These are phyloP conservation scores for Propithecus perrieri DNA, from an alignment of 2,797 vertebrate species.

Conservation along the genomic window DNA sequence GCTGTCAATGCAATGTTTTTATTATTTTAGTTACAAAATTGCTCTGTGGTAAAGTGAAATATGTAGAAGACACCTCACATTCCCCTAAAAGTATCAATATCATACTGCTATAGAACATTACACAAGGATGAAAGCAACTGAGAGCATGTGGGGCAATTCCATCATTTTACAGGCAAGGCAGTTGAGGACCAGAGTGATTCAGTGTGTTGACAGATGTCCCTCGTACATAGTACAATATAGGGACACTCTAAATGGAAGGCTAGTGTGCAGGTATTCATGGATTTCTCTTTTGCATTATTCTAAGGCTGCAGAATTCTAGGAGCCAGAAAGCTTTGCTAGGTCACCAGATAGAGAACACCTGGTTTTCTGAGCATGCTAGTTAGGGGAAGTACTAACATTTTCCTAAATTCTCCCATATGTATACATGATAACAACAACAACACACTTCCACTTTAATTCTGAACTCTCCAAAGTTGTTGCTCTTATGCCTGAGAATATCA, in stretches of 20 bases:
- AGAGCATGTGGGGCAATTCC: background rate
- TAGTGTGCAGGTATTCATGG: rapidly evolving
- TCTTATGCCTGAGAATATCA: background rate
- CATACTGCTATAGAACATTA: background rate
- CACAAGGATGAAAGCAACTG: background rate
- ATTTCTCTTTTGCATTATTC: background rate
- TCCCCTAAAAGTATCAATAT: background rate
- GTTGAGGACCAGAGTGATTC: background rate
- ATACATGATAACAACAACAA: background rate
- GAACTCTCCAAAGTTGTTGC: background rate
- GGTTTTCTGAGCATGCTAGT: background rate
- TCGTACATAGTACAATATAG: background rate
- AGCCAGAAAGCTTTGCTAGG: background rate
- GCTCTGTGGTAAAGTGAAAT: background rate
- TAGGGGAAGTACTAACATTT: background rate
- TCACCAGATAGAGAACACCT: background rate
- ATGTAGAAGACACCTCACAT: background rate
- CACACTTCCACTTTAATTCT: background rate
- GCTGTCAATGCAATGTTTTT: background rate
- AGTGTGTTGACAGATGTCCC: background rate
- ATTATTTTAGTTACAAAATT: constrained; percentile 1
- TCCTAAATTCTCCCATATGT: background rate
- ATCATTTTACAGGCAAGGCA: background rate
- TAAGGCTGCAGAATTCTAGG: background rate
- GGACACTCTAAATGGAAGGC: background rate